Base-by-base conservation (phyloP, 2,888 invertebrate species). In the Drosophila quinaria region DNA sequence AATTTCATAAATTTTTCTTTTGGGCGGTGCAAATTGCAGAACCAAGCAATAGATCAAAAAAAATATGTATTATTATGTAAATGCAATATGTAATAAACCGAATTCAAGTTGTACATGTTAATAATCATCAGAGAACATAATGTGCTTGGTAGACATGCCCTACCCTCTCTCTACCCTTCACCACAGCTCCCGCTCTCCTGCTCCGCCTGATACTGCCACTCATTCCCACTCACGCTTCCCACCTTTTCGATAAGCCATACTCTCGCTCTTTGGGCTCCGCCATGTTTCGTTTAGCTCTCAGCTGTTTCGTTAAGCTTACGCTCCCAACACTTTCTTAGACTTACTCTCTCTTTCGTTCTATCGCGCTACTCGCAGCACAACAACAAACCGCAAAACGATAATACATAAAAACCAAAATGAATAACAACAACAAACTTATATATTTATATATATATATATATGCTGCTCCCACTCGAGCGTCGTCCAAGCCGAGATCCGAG, bases 11-110 rank as follows among this genome's bases (percentile, higher is more conserved):
- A 13, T 56, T 33, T 31, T 44, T 56, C 15, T 31, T 44, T 41
- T 65, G 51, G 56, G 56, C 44, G 56, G 56, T 64, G 64, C 60
- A 58, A 74, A 62, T 63, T 56, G 68, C 68, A 55, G 37, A 19
- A 25, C 31, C 13, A 56, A 58, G 44, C 69, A 69, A 63, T 71
- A 61, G 54, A 47, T 66, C 51, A 11, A 29, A 49, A 29, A 49
- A 29, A 42, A n/a, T n/a, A 42, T 59, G 58, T 47, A 77, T 68
- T 62, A 74, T 72, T 63, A 61, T 76, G 64, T 78, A 69, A 78
- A 78, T 73, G 63, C 61, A 59, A 61, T 61, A 68, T 64, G 54
- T 54, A 67, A 73, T 78, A 63, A 75, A 72, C 55, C 13, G 59
- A 72, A 56, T 62, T 58, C 35, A 37, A 72, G 44, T 63, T 72